These are phyloP conservation scores for Drosophila melanica DNA, from an alignment of 1,140 invertebrate genomes.

Conservation along the genomic window DNA sequence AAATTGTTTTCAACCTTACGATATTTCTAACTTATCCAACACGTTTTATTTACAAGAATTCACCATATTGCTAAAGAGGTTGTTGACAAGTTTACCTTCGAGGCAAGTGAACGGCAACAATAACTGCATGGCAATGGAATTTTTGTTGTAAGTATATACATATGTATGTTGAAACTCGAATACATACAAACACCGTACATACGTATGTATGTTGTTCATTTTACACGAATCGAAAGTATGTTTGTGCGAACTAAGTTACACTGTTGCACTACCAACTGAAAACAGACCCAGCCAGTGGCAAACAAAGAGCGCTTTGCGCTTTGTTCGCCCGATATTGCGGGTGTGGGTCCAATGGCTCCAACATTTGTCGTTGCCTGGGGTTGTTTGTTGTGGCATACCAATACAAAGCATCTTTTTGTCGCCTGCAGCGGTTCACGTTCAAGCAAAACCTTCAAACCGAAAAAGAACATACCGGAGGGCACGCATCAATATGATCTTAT, in stretches of 20 bases:
- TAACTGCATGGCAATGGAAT: slow-evolving; percentile 78
- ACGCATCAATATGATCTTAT: slow-evolving; percentile 99
- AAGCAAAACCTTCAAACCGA: slow-evolving; percentile 99
- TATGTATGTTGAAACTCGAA: slow-evolving; percentile 20
- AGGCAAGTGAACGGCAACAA: slow-evolving; percentile 28
- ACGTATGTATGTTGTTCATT: slow-evolving; percentile 17
- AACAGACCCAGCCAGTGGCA: slow-evolving; percentile 15
- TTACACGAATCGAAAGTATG: slow-evolving; percentile 13
- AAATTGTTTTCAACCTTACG: not conserved
- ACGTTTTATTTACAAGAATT: slow-evolving; percentile 1
- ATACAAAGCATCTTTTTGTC: slow-evolving; percentile 32
- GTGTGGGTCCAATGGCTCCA: slow-evolving; percentile 34
- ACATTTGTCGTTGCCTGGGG: slow-evolving; percentile 29
- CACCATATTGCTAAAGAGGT: not conserved
- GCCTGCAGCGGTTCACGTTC: slow-evolving; percentile 86
- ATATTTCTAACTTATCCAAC: not conserved
- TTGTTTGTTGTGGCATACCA: slow-evolving; percentile 38
- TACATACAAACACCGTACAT: not conserved
- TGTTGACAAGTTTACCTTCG: slow-evolving; percentile 2
- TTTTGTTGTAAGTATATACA: slow-evolving; percentile 82
- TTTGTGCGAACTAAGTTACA: slow-evolving; percentile 11
- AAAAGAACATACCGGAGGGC: slow-evolving; percentile 99
- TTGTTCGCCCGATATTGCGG: slow-evolving; percentile 37
- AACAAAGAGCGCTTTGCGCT: slow-evolving; percentile 57
- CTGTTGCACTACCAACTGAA: slow-evolving; percentile 18